Percentiles rank a stretch among this genome's conserved stretches.
Evolutionary conservation across 1,140 invertebrate genomes (phyloP).

Genomic region (Choristoneura fumiferana): DNA sequence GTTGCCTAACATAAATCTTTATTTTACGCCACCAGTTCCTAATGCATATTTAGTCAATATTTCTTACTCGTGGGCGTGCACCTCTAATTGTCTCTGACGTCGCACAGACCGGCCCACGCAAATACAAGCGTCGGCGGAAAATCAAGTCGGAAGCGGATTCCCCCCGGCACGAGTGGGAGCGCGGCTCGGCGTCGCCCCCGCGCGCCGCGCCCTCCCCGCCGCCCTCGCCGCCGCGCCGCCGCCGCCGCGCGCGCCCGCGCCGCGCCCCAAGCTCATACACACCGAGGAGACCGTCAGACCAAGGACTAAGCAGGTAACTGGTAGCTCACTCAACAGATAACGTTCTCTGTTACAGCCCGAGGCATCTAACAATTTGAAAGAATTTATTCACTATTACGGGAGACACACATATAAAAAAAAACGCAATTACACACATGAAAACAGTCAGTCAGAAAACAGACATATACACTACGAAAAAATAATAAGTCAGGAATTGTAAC

Average conservation of each 20-base stretch:
- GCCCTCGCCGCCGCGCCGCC: slow-evolving; percentile 19
- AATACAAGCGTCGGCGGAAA: slow-evolving; percentile 88
- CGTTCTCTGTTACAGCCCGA: no score
- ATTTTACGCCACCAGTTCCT: neutral
- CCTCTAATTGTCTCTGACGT: neutral
- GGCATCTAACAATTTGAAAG: no score
- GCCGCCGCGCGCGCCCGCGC: slow-evolving; percentile 43
- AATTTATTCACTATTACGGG: no score
- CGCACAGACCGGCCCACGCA: slow-evolving; percentile 82
- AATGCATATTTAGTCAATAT: neutral
- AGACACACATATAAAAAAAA: no score
- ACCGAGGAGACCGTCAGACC: no score
- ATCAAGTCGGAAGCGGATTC: slow-evolving; percentile 75
- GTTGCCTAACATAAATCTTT: no score
- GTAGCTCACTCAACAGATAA: no score
- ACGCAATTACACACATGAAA: no score
- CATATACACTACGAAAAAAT: no score
- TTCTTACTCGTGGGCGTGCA: neutral
- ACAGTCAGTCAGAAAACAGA: no score
- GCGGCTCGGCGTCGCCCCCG: slow-evolving; percentile 68
- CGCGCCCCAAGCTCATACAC: slow-evolving; percentile 86
- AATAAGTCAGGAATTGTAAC: no score
- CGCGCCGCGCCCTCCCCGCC: slow-evolving; percentile 30
- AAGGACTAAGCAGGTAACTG: no score
- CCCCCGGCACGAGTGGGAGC: slow-evolving; percentile 37